Base-by-base conservation (phyloP, 2,888 invertebrate genomes). In the Eupsilia transversa region DNA sequence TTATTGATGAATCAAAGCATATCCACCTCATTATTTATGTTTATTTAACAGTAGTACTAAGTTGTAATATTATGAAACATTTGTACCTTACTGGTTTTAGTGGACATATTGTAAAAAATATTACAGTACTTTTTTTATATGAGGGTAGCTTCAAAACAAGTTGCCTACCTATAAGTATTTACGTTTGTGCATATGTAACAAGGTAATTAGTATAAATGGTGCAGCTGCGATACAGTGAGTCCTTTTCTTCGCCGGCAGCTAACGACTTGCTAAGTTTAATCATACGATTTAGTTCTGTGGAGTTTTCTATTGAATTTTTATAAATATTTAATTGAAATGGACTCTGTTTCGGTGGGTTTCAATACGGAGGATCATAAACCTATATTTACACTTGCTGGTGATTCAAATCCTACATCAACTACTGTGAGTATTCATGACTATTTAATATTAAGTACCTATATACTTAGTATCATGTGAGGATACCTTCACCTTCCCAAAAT, bases 381-480 rank as follows among this genome's bases (percentile, higher is more conserved):
- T 4, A 91, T 92, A 74, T 94, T 94, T 86, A 91, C 93, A 43
- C 89, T 92, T 23, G 91, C 92, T n/a, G 89, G 86, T 75, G 94
- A 94, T 23, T 86, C 89, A 43, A 87, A 90, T 73, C 75, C 88
- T 27, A 90, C 93, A 3, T 87, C 89, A 23, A 90, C 91, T 3
- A 90, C 91, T 52, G 95, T 94, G 87, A 94, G 94, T 92, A 73
- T 49, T 46, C 23, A 20, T 49, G 20, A 35, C 12, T 33, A 5
- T 71, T 69, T 20, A 20, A 30, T 43, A 46, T 20, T 81, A 41
- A 4, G 20, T 64, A 46, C 7, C 23, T 23, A 49, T 7, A 17
- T n/a, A 33, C 3, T 54, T 52, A 14, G 14, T 30, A 73, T 41
- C 54, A n/a, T n/a, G n/a, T n/a, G n/a, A n/a, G n/a, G n/a, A n/a